Conservation (phyloP, 2,888 invertebrate genomes). For the Eilema depressum region DNA sequence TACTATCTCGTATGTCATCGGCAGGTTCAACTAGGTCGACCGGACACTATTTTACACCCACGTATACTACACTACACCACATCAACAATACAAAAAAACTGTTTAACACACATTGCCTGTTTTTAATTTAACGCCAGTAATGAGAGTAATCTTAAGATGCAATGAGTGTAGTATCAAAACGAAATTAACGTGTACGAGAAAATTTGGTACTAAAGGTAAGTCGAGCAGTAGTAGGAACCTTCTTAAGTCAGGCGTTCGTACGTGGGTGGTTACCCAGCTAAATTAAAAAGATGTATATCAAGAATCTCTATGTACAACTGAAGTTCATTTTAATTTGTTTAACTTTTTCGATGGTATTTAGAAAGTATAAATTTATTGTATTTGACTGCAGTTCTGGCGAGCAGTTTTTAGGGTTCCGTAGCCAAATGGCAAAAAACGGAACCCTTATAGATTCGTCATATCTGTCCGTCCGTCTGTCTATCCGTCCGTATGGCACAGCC, state of each 20-base stretch:
- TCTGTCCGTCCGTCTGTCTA: too few species aligned
- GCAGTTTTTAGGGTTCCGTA: slow-evolving; percentile 13
- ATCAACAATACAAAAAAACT: slow-evolving; percentile 38
- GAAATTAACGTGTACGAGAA: not conserved
- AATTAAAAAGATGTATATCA: slow-evolving; percentile 48
- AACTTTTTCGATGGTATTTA: slow-evolving; percentile 41
- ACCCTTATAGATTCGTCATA: too few species aligned
- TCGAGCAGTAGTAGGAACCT: slow-evolving; percentile 54
- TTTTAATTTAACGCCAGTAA: slow-evolving; percentile 26
- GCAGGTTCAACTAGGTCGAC: slow-evolving; percentile 76
- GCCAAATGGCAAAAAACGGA: too few species aligned
- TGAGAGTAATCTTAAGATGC: slow-evolving; percentile 3
- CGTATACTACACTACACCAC: slow-evolving; percentile 24
- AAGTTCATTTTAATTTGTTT: slow-evolving; percentile 33
- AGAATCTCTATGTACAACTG: slow-evolving; percentile 10
- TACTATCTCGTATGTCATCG: slow-evolving; percentile 78
- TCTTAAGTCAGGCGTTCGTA: slow-evolving; percentile 59
- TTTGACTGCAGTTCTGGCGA: slow-evolving; percentile 30
- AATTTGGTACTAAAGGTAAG: slow-evolving; percentile 53
- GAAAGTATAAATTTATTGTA: slow-evolving; percentile 43
- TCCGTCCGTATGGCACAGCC: too few species aligned
- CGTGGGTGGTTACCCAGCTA: slow-evolving; percentile 61
- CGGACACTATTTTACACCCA: slow-evolving; percentile 62
- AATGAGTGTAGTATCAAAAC: slow-evolving; percentile 17
- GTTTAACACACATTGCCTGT: slow-evolving; percentile 30